Percentiles rank a stretch among this genome's conserved stretches.
phyloP scores from a whole-genome alignment of 2,888 invertebrate species.

The Steinernema scapterisci region DNA sequence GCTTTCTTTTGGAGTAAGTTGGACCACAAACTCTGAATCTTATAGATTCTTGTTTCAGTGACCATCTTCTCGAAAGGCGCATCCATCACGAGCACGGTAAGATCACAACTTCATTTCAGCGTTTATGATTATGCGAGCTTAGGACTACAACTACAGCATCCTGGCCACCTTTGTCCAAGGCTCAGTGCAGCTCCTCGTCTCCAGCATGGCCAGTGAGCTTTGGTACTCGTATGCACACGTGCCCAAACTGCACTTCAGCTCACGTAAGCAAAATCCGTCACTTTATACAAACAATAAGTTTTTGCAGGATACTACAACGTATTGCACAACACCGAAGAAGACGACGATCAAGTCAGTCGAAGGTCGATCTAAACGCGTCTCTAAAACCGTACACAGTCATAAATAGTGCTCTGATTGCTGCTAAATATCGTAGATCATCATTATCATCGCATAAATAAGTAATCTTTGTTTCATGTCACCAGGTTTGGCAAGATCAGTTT shows the following conservation, averaged over 20 bases:
- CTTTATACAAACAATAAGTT: background rate
- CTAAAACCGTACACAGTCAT: background rate
- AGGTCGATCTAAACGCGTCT: no score
- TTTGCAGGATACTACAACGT: constrained; percentile 22
- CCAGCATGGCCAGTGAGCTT: background rate
- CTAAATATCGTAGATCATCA: background rate
- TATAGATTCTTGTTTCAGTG: background rate
- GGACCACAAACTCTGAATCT: background rate
- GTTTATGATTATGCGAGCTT: background rate
- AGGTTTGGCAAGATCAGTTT: background rate
- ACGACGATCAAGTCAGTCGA: background rate
- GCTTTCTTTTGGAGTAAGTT: constrained; percentile 1
- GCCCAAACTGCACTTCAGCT: constrained; percentile 6
- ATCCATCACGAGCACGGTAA: background rate
- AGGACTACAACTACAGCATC: background rate
- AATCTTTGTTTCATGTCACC: background rate
- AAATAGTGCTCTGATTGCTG: background rate
- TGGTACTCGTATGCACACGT: constrained; percentile 11
- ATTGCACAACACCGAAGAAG: constrained; percentile 4
- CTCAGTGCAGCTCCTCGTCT: constrained; percentile 7
- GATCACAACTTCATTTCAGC: background rate
- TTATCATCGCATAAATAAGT: background rate
- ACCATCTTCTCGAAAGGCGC: background rate
- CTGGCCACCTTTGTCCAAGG: background rate
- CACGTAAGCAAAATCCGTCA: background rate